Base-by-base conservation (phyloP, 1,140 invertebrate species). In the Rhagoletis pomonella region DNA sequence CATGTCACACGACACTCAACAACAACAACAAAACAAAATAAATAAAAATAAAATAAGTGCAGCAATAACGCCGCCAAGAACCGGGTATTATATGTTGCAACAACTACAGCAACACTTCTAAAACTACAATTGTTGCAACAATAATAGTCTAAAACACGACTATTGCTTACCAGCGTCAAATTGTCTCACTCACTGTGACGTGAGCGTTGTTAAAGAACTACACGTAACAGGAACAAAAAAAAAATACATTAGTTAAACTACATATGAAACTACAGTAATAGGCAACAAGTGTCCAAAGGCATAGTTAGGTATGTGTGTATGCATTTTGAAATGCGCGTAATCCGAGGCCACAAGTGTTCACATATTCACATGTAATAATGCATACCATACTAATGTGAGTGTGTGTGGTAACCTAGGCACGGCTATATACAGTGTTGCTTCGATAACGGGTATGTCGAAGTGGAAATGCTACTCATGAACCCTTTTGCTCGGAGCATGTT, bases 1-100 rank as follows among this genome's bases (percentile, higher is more conserved):
- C 91, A 91, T 91, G 90, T 91, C 89, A 89, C 47, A 88, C 90
- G 90, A 89, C 89, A 90, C 89, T 47, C 89, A 89, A 89, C 89
- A 88, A 88, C 90, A 86, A 85, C 81, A 84, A 64, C 85, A 87
- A 88, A 88, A 89, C 84, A 55, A 55, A 55, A 88, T 67, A 59
- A 64, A 90, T 67, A 59, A 64, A 90, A 29, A 29, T 29, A 90
- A n/a, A 67, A 39, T 67, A n/a, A 67, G 39, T 39, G n/a, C 64
- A 67, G 64, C 64, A 19, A 6, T 6, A 39, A 67, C 50, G 50
- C 10, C 50, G 10, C 2, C 50, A 55, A 29, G 29, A 29, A 55
- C 50, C 10, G 50, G 50, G 5, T 55, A 55, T 55, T 3, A 55
- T 29, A 64, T 64, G 62, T 64, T 7, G 65, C 65, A 67, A 42